These are phyloP conservation scores for Amblyopsis hoosieri DNA, from an alignment of 2,797 vertebrate genomes.

Conservation along the genomic window DNA sequence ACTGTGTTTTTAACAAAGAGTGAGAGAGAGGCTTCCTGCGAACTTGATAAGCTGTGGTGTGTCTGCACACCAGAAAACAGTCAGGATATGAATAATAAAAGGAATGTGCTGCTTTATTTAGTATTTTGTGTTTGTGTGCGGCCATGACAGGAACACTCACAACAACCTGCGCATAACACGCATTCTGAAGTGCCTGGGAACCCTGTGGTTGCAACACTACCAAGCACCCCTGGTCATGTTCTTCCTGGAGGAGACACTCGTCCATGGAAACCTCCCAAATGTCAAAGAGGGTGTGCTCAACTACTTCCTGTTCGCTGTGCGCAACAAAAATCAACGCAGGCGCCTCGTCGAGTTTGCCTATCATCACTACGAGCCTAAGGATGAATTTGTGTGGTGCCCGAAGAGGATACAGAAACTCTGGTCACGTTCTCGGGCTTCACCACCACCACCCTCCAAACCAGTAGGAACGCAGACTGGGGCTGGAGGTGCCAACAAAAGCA, in stretches of 20 bases:
- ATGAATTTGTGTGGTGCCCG: constrained; percentile 89
- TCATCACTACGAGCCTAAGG: constrained; percentile 63
- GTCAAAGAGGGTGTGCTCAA: constrained; percentile 87
- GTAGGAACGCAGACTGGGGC: not conserved
- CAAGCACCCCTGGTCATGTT: constrained; percentile 88
- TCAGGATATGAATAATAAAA: no score
- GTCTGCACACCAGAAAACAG: no score
- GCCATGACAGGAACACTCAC: constrained; percentile 79
- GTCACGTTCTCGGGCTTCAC: not conserved
- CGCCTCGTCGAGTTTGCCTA: constrained; percentile 83
- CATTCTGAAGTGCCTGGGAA: constrained; percentile 93
- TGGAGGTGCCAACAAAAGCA: not conserved
- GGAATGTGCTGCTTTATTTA: no score
- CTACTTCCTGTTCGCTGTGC: constrained; percentile 90
- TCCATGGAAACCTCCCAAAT: constrained; percentile 54
- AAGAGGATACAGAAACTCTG: constrained; percentile 63
- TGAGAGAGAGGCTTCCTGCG: no score
- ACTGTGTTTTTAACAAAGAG: no score
- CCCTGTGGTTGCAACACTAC: constrained; percentile 82
- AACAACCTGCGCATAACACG: constrained; percentile 94
- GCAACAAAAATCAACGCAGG: constrained; percentile 73
- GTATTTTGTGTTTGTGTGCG: not conserved
- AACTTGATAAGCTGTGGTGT: no score
- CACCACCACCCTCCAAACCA: not conserved
- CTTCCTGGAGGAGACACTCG: constrained; percentile 87